A percentile compares a stretch with the other conserved stretches of the same genome.
Evolutionary conservation across 2,113 vertebrate genomes (phyloP).

Genomic region (Scartelaos histophorus): DNA sequence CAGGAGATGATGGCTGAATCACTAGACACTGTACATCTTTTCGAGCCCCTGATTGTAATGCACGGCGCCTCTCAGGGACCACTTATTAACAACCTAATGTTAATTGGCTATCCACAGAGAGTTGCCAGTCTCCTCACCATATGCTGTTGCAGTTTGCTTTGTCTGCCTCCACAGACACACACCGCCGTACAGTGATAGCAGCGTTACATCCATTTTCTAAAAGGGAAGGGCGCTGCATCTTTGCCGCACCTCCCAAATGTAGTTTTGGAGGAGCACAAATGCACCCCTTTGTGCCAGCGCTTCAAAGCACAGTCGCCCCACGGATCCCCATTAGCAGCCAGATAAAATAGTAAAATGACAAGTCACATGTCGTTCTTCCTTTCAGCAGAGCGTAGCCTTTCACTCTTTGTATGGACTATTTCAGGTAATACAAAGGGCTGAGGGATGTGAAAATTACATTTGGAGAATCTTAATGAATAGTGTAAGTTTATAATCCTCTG

Average conservation of each 20-base stretch:
- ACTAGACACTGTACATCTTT: conserved; percentile 43
- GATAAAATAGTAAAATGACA: conserved; percentile 24
- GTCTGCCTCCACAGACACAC: conserved; percentile 33
- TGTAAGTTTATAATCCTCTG: conserved; percentile 13
- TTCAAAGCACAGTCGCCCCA: conserved; percentile 39
- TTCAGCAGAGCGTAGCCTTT: conserved; percentile 16
- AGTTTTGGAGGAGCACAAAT: conserved; percentile 40
- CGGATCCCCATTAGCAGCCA: conserved; percentile 48
- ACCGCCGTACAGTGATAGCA: conserved; percentile 22
- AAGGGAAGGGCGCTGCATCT: conserved; percentile 22
- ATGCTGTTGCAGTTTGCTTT: conserved; percentile 46
- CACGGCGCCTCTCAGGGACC: conserved; percentile 52
- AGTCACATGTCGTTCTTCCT: conserved; percentile 22
- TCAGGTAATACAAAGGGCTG: conserved; percentile 5
- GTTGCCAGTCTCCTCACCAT: conserved; percentile 42
- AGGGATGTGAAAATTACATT: conserved; percentile 26
- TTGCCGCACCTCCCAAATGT: conserved; percentile 48
- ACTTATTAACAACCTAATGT: conserved; percentile 51
- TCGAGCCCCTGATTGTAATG: conserved; percentile 30
- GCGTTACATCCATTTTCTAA: conserved; percentile 33
- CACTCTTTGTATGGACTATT: not conserved
- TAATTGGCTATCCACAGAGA: conserved; percentile 59
- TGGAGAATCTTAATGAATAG: conserved; percentile 14
- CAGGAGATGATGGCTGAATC: conserved; percentile 41
- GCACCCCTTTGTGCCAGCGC: conserved; percentile 29